These are phyloP conservation scores for Oikopleura albicans DNA, from an alignment of 23 tunicate genomes.

Conservation along the genomic window DNA sequence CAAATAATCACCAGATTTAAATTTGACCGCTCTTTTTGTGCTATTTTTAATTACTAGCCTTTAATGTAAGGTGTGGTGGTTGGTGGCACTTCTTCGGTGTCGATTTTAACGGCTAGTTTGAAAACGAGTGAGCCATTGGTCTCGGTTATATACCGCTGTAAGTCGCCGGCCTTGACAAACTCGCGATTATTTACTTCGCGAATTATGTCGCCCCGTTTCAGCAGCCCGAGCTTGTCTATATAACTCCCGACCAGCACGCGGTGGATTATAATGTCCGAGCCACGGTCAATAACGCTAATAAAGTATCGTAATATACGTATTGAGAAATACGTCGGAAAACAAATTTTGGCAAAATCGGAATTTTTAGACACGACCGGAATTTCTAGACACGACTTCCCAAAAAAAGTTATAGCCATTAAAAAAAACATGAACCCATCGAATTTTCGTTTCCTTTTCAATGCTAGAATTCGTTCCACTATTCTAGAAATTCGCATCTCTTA, in stretches of 20 bases:
- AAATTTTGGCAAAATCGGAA: background rate
- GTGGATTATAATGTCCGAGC: background rate
- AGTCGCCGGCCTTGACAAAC: background rate
- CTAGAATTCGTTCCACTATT: too few species aligned
- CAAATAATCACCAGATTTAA: too few species aligned
- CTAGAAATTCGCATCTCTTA: too few species aligned
- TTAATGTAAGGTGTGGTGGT: background rate
- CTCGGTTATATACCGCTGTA: background rate
- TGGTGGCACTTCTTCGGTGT: background rate
- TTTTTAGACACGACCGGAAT: too few species aligned
- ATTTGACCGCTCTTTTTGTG: too few species aligned
- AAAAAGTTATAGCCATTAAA: too few species aligned
- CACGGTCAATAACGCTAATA: conserved; percentile 15
- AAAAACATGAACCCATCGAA: too few species aligned
- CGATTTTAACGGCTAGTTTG: background rate
- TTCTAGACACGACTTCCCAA: too few species aligned
- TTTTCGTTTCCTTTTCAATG: too few species aligned
- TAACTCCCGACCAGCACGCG: background rate
- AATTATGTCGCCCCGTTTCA: background rate
- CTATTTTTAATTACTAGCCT: too few species aligned
- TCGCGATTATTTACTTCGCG: background rate
- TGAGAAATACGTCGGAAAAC: too few species aligned
- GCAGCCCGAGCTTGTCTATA: background rate
- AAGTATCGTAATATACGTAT: too few species aligned
- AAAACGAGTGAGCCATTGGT: background rate